Conservation (phyloP, 35 echinoderm and acorn worm genomes). For the Ptychodera flava region DNA sequence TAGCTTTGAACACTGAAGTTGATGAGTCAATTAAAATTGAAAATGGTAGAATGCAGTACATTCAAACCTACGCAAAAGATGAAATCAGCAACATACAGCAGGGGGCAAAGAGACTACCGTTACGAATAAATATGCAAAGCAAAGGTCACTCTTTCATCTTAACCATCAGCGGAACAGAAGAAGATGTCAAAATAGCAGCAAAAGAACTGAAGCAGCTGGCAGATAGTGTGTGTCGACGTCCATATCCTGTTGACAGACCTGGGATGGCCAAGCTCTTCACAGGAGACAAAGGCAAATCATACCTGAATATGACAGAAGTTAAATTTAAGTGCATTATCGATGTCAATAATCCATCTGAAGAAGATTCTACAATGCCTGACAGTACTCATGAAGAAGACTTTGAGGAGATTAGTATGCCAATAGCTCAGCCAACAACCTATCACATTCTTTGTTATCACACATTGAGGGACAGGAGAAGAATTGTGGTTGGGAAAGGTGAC, state of each 20-base stretch:
- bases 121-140: neutral
- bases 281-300: constrained; percentile 24
- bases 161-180: constrained; percentile 10
- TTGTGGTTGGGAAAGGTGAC: constrained; percentile 34
- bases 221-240: neutral
- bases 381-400: neutral
- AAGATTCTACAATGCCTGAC: too few relatives aligned
- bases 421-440: neutral
- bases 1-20: neutral
- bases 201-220: neutral
- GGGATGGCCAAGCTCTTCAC: constrained; percentile 31
- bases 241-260: constrained; percentile 25
- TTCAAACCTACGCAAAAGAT: neutral
- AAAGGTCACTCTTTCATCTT: too few relatives aligned
- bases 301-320: constrained; percentile 12
- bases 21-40: neutral
- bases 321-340: constrained; percentile 30
- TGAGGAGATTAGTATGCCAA: neutral
- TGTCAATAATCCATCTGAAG: neutral
- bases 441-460: constrained; percentile 5
- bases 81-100: neutral
- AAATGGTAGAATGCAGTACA: neutral
- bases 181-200: constrained; percentile 11
- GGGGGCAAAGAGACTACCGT: neutral
- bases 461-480: neutral